These are phyloP conservation scores for Hypsopygia costalis DNA, from an alignment of 2,888 invertebrate species.

Conservation along the genomic window DNA sequence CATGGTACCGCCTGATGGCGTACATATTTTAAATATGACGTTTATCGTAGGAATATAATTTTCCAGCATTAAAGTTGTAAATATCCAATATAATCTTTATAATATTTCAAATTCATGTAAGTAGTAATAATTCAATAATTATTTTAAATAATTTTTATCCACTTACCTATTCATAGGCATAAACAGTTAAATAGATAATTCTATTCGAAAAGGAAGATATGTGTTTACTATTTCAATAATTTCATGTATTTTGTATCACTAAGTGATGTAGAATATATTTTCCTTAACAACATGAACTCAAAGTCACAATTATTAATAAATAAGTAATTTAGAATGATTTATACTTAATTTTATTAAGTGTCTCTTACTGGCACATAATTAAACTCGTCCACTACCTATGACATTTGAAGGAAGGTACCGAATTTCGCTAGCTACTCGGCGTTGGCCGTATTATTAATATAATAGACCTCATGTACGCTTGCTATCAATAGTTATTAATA, in stretches of 20 bases:
- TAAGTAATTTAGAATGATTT: slow-evolving; percentile 52
- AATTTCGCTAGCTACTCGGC: slow-evolving; percentile 2
- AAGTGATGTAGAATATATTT: slow-evolving; percentile 40
- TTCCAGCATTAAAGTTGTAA: slow-evolving; percentile 6
- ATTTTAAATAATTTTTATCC: slow-evolving; percentile 34
- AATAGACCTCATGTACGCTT: too few species aligned
- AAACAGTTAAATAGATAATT: slow-evolving; percentile 41
- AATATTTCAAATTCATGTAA: slow-evolving; percentile 26
- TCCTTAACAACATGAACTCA: slow-evolving; percentile 32
- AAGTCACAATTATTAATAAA: slow-evolving; percentile 28
- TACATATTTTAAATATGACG: too few species aligned
- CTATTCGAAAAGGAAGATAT: slow-evolving; percentile 63
- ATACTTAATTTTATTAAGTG: slow-evolving; percentile 69
- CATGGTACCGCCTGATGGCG: too few species aligned
- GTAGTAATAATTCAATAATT: slow-evolving; percentile 32
- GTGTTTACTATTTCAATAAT: slow-evolving; percentile 50
- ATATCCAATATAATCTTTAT: slow-evolving; percentile 23
- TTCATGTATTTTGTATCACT: slow-evolving; percentile 51
- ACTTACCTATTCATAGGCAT: slow-evolving; percentile 49
- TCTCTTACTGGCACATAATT: slow-evolving; percentile 26
- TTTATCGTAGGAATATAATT: slow-evolving; percentile 6
- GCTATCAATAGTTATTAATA: too few species aligned
- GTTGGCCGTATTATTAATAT: too few species aligned
- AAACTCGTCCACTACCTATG: not conserved
- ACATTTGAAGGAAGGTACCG: not conserved